A percentile compares a stretch with the other conserved stretches of the same genome.
Conservation (phyloP, 2,113 vertebrate genomes). For the Setophaga petechia region DNA sequence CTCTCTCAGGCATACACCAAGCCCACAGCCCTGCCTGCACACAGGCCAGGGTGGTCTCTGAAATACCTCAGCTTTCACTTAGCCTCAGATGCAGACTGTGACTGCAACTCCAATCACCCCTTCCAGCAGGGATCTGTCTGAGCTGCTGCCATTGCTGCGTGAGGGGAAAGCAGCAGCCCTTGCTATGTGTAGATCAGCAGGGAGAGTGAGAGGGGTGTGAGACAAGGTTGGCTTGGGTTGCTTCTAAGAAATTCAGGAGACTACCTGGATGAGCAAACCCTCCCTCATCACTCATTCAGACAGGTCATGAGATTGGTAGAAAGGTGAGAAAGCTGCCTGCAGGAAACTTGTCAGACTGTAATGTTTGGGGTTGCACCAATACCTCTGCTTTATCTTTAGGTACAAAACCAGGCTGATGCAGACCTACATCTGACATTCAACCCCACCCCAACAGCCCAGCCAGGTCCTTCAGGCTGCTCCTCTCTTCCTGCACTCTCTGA, state of each 20-base stretch:
- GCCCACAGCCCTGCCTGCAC: too few species aligned
- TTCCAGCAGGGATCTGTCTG: background rate
- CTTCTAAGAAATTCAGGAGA: background rate
- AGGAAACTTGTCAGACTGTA: background rate
- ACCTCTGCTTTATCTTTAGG: background rate
- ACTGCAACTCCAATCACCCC: accelerated
- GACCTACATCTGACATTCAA: background rate
- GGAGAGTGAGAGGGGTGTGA: background rate
- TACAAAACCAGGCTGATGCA: background rate
- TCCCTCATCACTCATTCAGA: background rate
- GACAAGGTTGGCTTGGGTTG: background rate
- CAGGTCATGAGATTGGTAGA: background rate
- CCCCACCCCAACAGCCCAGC: background rate
- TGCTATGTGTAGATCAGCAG: background rate
- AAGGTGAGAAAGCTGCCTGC: background rate
- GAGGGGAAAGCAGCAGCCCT: background rate
- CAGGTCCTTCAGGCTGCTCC: background rate
- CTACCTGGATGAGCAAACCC: background rate
- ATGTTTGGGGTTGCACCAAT: background rate
- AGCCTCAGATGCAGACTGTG: accelerated
- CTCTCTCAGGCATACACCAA: background rate
- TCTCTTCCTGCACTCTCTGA: background rate
- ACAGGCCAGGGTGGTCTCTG: too few species aligned
- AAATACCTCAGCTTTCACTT: background rate
- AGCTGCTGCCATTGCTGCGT: accelerated